Evolutionary conservation across 2,797 vertebrate genomes (phyloP).

Genomic region (Cercopithecus neglectus): DNA sequence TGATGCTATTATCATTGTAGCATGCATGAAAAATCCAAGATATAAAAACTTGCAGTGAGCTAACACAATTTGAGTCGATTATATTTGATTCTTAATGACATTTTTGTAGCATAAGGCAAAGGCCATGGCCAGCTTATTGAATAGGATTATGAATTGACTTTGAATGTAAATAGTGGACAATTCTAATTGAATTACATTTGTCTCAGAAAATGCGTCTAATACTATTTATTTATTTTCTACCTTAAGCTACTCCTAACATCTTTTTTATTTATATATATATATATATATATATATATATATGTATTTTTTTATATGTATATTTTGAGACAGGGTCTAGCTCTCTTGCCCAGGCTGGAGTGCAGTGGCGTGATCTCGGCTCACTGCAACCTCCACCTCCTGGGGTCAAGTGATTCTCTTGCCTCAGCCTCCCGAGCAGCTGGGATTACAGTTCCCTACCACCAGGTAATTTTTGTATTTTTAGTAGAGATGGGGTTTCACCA

Average conservation of each 20-base stretch:
- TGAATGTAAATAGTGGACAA: not conserved
- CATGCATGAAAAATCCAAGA: not conserved
- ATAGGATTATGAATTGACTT: not conserved
- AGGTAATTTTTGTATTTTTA: too few species aligned
- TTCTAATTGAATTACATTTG: not conserved
- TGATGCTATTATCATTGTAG: not conserved
- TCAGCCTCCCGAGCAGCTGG: too few species aligned
- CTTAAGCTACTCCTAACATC: not conserved
- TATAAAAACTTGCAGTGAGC: not conserved
- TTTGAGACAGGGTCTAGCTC: too few species aligned
- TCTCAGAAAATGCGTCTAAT: not conserved
- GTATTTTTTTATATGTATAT: too few species aligned
- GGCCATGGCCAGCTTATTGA: not conserved
- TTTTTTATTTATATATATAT: not conserved
- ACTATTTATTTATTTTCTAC: not conserved
- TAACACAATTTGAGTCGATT: not conserved
- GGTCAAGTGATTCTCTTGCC: too few species aligned
- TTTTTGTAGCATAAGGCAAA: not conserved
- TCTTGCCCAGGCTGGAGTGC: too few species aligned
- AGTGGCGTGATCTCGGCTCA: too few species aligned
- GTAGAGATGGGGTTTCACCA: too few species aligned
- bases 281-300: not conserved
- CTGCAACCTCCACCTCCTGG: too few species aligned
- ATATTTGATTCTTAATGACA: not conserved
- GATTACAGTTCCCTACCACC: too few species aligned